These are phyloP conservation scores for Anolis carolinensis DNA, from an alignment of 2,113 vertebrate genomes.

Conservation along the genomic window DNA sequence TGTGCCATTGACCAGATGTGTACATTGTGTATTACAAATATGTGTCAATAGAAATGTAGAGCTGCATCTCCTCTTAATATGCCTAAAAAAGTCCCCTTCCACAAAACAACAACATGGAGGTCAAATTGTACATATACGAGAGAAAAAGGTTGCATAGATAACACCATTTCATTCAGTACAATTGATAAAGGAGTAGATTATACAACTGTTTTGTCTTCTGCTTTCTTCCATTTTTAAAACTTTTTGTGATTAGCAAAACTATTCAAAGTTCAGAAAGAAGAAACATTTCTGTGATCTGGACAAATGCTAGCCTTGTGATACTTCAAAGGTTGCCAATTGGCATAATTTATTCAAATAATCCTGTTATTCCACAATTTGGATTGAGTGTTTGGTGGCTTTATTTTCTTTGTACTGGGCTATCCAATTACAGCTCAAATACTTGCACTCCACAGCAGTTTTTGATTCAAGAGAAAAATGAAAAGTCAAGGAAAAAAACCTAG, in stretches of 20 bases:
- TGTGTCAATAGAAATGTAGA: background rate
- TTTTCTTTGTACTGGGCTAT: constrained; percentile 55
- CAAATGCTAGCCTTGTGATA: constrained; percentile 39
- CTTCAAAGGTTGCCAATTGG: constrained; percentile 41
- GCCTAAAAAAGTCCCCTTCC: background rate
- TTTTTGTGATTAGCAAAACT: constrained; percentile 45
- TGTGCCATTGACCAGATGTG: background rate
- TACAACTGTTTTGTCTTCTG: background rate
- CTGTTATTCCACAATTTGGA: constrained; percentile 50
- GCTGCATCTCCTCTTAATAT: background rate
- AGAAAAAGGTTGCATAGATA: background rate
- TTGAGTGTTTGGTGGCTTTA: constrained; percentile 46
- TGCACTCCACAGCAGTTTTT: constrained; percentile 65
- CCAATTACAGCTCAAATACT: constrained; percentile 65
- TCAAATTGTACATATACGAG: background rate
- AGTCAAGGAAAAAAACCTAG: constrained; percentile 51
- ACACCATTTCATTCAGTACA: background rate
- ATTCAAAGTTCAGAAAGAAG: constrained; percentile 24
- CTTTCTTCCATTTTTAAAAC: background rate
- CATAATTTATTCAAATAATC: constrained; percentile 52
- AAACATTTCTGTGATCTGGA: constrained; percentile 33
- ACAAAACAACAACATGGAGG: background rate
- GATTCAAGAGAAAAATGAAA: constrained; percentile 62
- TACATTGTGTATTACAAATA: background rate
- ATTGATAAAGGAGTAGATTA: background rate